Evolutionary conservation across 1,140 invertebrate genomes (phyloP).

Genomic region (Drosophila virilis): DNA sequence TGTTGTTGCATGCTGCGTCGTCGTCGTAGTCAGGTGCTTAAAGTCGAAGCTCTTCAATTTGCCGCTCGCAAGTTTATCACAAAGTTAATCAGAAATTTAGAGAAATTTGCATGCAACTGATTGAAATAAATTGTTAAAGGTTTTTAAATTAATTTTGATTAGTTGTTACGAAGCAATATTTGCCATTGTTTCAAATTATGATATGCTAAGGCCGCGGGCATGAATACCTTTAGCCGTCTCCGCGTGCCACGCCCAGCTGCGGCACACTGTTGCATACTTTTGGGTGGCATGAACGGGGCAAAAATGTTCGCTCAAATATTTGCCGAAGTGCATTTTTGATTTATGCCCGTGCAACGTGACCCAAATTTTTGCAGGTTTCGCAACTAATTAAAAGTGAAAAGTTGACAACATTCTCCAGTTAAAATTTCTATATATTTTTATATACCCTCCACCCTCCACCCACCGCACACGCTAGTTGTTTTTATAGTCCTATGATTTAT

Average conservation of each 20-base stretch:
- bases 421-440: conserved; percentile 43
- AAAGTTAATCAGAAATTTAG: conserved; percentile 37
- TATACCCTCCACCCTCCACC: neutral
- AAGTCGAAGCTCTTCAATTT: conserved; percentile 19
- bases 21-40: conserved; percentile 39
- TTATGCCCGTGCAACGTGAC: conserved; percentile 66
- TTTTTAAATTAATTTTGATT: conserved; percentile 43
- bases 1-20: conserved; percentile 13
- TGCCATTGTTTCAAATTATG: conserved; percentile 3
- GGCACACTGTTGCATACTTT: conserved; percentile 50
- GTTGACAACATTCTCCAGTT: conserved; percentile 76
- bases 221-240: conserved; percentile 10
- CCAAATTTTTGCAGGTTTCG: conserved; percentile 63
- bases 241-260: conserved; percentile 16
- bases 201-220: conserved; percentile 14
- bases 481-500: conserved; percentile 63
- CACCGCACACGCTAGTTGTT: neutral
- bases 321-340: conserved; percentile 74
- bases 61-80: conserved; percentile 19
- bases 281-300: conserved; percentile 48
- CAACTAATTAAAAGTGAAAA: conserved; percentile 82
- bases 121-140: conserved; percentile 30
- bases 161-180: conserved; percentile 3
- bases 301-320: conserved; percentile 63
- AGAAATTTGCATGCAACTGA: conserved; percentile 12